Percentiles rank a stretch among this genome's conserved stretches.
These are phyloP conservation scores for Hypselothyrea guttata DNA, from an alignment of 2,888 invertebrate species.

Conservation along the genomic window DNA sequence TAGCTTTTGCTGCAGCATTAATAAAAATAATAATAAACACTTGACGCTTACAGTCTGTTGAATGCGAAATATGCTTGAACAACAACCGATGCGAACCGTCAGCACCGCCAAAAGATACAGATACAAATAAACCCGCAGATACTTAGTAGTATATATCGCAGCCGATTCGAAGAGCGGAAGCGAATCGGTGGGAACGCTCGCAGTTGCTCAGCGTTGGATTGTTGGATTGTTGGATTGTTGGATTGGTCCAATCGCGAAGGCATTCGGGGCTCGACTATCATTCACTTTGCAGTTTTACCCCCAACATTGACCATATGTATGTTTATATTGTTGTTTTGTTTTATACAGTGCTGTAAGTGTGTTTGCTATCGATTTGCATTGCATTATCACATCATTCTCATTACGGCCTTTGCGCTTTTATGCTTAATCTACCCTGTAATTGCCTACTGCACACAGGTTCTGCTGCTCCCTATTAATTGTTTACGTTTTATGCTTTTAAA, in stretches of 20 bases:
- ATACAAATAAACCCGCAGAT: too few relatives aligned
- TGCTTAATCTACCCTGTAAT: background rate
- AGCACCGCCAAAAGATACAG: constrained; percentile 16
- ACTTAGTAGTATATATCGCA: background rate
- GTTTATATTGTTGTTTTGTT: too few relatives aligned
- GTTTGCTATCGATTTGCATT: constrained; percentile 31
- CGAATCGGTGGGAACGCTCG: background rate
- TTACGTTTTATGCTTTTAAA: too few relatives aligned
- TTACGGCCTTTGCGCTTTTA: constrained; percentile 2
- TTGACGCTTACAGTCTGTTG: too few relatives aligned
- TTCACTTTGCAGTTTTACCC: constrained; percentile 4
- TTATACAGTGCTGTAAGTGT: too few relatives aligned
- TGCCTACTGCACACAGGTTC: too few relatives aligned
- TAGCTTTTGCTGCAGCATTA: constrained; percentile 2
- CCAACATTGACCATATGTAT: background rate
- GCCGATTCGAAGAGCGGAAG: constrained; percentile 11
- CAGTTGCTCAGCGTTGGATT: background rate
- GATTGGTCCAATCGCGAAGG: constrained; percentile 15
- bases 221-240: too few relatives aligned
- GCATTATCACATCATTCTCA: constrained; percentile 6
- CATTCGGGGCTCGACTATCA: constrained; percentile 14
- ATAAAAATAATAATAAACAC: too few relatives aligned
- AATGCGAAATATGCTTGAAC: background rate
- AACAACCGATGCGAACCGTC: constrained; percentile 2
- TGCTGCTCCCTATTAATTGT: too few relatives aligned